A percentile compares a stretch with the other conserved stretches of the same genome.
phyloP scores from a whole-genome alignment of 2,797 vertebrate species.

The Pygocentrus nattereri region DNA sequence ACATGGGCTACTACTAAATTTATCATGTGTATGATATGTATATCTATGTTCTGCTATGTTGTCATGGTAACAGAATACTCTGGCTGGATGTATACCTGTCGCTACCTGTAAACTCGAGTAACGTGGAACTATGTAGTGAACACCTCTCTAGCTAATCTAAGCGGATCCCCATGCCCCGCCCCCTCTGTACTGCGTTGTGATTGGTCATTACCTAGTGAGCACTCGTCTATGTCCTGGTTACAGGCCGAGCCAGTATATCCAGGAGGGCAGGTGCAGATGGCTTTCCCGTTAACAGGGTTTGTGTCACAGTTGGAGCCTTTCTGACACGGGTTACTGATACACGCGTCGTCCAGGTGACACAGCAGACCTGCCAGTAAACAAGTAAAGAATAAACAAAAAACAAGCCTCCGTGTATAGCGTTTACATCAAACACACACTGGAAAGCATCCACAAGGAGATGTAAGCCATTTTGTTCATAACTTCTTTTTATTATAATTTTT shows the following conservation, averaged over 20 bases:
- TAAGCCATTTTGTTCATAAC: too few relatives aligned
- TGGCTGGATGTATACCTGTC: too few relatives aligned
- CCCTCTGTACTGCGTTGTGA: background rate
- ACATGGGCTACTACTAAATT: too few relatives aligned
- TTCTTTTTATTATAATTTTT: too few relatives aligned
- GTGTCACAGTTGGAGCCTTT: conserved; percentile 98
- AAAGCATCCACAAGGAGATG: too few relatives aligned
- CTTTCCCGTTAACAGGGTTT: conserved; percentile 96
- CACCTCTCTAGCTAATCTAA: background rate
- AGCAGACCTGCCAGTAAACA: conserved; percentile 83
- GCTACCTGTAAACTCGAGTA: too few relatives aligned
- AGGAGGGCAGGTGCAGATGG: conserved; percentile 95
- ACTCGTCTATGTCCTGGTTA: conserved; percentile 95
- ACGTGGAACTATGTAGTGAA: too few relatives aligned
- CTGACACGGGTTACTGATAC: conserved; percentile 97
- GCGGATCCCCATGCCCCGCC: background rate
- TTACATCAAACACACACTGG: too few relatives aligned
- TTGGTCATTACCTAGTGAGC: conserved; percentile 84
- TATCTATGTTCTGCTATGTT: too few relatives aligned
- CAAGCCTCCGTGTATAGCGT: too few relatives aligned
- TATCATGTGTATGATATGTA: too few relatives aligned
- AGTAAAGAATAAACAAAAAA: background rate
- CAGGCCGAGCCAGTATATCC: conserved; percentile 94
- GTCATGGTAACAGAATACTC: too few relatives aligned
- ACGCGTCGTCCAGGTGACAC: conserved; percentile 94